A percentile compares a stretch with the other conserved stretches of the same genome.
Conservation (phyloP, 2,797 vertebrate genomes). For the Eulemur rubriventer region DNA sequence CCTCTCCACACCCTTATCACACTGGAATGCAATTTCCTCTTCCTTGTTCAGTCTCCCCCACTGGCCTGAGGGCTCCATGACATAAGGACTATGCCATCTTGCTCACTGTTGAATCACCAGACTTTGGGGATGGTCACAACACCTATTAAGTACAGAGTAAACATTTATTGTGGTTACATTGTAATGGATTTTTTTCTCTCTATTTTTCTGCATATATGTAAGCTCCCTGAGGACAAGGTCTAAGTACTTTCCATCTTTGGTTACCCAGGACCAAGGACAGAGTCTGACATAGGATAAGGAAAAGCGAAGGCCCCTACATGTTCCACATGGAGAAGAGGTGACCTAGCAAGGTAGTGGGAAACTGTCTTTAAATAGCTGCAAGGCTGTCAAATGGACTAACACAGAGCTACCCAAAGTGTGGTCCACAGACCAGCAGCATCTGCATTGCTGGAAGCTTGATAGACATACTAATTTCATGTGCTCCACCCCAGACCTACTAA, state of each 20-base stretch:
- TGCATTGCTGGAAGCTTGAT: not conserved
- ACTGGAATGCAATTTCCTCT: not conserved
- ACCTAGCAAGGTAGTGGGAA: not conserved
- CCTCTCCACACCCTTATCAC: not conserved
- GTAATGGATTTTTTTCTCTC: not conserved
- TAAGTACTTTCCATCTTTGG: not conserved
- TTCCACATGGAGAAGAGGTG: not conserved
- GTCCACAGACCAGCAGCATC: not conserved
- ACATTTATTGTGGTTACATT: not conserved
- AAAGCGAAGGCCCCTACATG: not conserved
- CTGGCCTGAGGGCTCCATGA: not conserved
- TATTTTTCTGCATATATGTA: slow-evolving; percentile 12
- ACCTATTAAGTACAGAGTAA: not conserved
- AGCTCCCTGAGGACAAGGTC: not conserved
- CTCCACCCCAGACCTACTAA: not conserved
- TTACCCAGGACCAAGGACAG: not conserved
- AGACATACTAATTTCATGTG: not conserved
- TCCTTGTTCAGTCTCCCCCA: not conserved
- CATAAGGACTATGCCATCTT: not conserved
- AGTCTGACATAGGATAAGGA: not conserved
- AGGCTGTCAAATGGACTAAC: not conserved
- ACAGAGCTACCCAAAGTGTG: not conserved
- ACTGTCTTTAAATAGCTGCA: not conserved
- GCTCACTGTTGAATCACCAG: not conserved
- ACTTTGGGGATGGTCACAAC: not conserved